Evolutionary conservation across 1,140 invertebrate species (phyloP).

Genomic region (Ostrea denselamellosa): DNA sequence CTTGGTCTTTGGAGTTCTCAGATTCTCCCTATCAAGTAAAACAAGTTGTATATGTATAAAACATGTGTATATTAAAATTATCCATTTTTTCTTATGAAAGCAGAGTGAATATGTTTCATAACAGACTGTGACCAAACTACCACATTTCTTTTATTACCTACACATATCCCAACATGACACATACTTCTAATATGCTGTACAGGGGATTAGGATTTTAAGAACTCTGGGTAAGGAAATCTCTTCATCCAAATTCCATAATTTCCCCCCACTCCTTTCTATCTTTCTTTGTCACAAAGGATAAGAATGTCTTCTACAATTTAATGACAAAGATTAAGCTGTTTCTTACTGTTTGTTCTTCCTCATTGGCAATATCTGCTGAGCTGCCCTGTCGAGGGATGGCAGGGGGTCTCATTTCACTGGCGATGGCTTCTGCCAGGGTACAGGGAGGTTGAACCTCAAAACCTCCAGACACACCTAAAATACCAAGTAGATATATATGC

Average conservation of each 20-base stretch:
- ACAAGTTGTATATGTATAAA: neutral
- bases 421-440: slow-evolving; percentile 69
- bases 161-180: too few relatives aligned
- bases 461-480: slow-evolving; percentile 59
- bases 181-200: too few relatives aligned
- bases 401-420: slow-evolving; percentile 57
- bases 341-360: slow-evolving; percentile 64
- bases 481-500: neutral
- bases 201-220: too few relatives aligned
- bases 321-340: neutral
- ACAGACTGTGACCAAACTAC: too few relatives aligned
- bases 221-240: too few relatives aligned
- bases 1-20: slow-evolving; percentile 41
- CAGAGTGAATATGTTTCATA: neutral
- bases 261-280: too few relatives aligned
- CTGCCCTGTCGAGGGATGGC: slow-evolving; percentile 64
- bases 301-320: too few relatives aligned
- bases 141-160: too few relatives aligned
- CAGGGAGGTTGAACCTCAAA: slow-evolving; percentile 61
- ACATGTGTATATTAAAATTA: neutral
- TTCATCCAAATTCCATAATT: too few relatives aligned
- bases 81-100: neutral
- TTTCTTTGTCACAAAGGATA: too few relatives aligned
- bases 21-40: neutral
- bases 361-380: slow-evolving; percentile 61